Evolutionary conservation across 1,140 invertebrate genomes (phyloP).

Genomic region (Cydia fagiglandana): DNA sequence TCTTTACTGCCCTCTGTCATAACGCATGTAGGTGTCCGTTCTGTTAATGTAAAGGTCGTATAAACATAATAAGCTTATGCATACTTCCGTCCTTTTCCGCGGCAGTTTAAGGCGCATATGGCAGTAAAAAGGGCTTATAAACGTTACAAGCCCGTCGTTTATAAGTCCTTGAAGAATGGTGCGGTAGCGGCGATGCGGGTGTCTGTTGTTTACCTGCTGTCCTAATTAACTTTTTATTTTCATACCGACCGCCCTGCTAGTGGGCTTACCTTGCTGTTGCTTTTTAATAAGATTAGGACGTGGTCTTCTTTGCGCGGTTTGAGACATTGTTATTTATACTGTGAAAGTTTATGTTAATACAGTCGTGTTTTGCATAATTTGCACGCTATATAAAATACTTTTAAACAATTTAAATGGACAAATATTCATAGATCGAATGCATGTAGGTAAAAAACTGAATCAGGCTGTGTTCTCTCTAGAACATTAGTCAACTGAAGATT

Average conservation of each 20-base stretch:
- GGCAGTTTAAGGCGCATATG: neutral
- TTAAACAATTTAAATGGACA: no score
- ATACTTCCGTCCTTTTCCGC: conserved; percentile 7
- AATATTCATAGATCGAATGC: no score
- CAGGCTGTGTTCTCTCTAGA: no score
- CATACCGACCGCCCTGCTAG: conserved; percentile 36
- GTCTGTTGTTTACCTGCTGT: conserved; percentile 53
- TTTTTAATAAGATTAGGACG: neutral
- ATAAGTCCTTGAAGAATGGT: neutral
- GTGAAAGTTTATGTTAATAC: no score
- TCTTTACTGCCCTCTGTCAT: conserved; percentile 8
- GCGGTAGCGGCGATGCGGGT: conserved; percentile 44
- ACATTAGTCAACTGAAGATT: no score
- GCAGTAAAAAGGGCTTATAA: neutral
- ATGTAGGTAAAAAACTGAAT: no score
- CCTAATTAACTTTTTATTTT: conserved; percentile 64
- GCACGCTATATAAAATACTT: no score
- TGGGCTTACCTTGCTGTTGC: conserved; percentile 1
- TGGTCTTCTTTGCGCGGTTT: neutral
- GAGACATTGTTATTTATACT: no score
- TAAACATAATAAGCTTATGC: neutral
- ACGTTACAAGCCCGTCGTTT: neutral
- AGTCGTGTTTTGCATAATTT: no score
- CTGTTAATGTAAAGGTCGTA: neutral
- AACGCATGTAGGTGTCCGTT: neutral